Evolutionary conservation across 1,140 invertebrate species (phyloP).

Genomic region (Halictus rubicundus): DNA sequence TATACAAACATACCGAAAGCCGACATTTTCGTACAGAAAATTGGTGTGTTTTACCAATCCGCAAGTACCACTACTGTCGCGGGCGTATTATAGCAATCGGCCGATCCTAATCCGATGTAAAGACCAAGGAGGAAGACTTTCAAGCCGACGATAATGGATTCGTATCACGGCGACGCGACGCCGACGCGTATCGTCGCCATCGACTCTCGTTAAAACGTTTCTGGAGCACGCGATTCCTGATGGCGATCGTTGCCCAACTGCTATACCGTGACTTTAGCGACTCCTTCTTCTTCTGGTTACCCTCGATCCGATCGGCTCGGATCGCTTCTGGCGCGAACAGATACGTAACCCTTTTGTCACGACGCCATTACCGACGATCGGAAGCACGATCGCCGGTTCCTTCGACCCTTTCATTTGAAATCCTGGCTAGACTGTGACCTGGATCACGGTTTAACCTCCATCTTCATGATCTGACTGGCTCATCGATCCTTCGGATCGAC

Average conservation of each 20-base stretch:
- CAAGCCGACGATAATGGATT: slow-evolving; percentile 36
- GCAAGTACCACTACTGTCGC: too few relatives aligned
- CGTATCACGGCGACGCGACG: slow-evolving; percentile 33
- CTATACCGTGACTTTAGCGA: slow-evolving; percentile 54
- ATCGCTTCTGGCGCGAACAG: slow-evolving; percentile 18
- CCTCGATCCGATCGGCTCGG: background rate
- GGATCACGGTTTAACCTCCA: too few relatives aligned
- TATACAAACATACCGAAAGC: too few relatives aligned
- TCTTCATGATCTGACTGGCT: too few relatives aligned
- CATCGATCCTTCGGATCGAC: too few relatives aligned
- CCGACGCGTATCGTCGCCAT: slow-evolving; percentile 36
- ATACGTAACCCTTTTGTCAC: slow-evolving; percentile 30
- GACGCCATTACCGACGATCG: slow-evolving; percentile 4
- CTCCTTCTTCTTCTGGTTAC: background rate
- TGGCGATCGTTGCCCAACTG: slow-evolving; percentile 61
- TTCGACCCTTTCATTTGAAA: background rate
- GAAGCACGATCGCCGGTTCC: background rate
- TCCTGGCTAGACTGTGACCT: too few relatives aligned
- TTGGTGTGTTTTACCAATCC: too few relatives aligned
- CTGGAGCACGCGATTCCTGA: slow-evolving; percentile 66
- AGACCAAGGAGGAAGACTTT: background rate
- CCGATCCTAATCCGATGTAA: too few relatives aligned
- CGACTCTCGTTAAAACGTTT: slow-evolving; percentile 64
- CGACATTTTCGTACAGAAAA: too few relatives aligned
- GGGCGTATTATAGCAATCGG: too few relatives aligned